Evolutionary conservation across 2,797 vertebrate species (phyloP).

Genomic region (Oreortyx pictus): DNA sequence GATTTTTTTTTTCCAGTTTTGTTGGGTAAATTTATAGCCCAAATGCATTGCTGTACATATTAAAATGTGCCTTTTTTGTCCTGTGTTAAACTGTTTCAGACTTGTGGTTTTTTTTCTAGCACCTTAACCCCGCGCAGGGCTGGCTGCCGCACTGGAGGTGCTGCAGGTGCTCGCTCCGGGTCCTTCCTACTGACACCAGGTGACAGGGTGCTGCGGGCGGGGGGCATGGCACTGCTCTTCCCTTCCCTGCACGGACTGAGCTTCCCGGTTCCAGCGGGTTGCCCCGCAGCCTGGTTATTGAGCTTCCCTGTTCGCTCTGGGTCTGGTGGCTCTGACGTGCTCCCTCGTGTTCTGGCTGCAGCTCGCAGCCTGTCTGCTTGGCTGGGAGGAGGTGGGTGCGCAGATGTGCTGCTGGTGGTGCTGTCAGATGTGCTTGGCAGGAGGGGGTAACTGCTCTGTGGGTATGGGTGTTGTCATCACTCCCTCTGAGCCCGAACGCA

Average conservation of each 20-base stretch:
- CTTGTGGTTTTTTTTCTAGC: slow-evolving; percentile 74
- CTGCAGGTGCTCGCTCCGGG: background rate
- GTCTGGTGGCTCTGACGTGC: background rate
- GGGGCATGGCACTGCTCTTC: background rate
- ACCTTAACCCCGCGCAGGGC: slow-evolving; percentile 6
- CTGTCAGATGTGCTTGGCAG: background rate
- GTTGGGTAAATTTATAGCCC: slow-evolving; percentile 76
- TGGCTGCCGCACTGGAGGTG: slow-evolving; percentile 8
- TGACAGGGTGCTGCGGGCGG: background rate
- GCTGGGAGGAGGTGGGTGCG: background rate
- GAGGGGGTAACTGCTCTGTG: background rate
- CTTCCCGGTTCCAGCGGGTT: background rate
- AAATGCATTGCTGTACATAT: slow-evolving; percentile 79
- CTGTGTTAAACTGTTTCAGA: slow-evolving; percentile 76
- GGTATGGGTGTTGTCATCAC: background rate
- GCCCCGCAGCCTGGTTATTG: background rate
- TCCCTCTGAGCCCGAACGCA: background rate
- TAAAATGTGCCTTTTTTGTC: slow-evolving; percentile 81
- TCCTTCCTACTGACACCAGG: background rate
- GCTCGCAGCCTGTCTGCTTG: background rate
- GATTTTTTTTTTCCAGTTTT: slow-evolving; percentile 70
- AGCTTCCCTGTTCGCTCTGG: background rate
- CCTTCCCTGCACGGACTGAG: background rate
- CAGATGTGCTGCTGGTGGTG: background rate
- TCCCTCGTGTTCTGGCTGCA: background rate